phyloP scores from a whole-genome alignment of 2,797 vertebrate genomes.

The Melanogrammus aeglefinus region DNA sequence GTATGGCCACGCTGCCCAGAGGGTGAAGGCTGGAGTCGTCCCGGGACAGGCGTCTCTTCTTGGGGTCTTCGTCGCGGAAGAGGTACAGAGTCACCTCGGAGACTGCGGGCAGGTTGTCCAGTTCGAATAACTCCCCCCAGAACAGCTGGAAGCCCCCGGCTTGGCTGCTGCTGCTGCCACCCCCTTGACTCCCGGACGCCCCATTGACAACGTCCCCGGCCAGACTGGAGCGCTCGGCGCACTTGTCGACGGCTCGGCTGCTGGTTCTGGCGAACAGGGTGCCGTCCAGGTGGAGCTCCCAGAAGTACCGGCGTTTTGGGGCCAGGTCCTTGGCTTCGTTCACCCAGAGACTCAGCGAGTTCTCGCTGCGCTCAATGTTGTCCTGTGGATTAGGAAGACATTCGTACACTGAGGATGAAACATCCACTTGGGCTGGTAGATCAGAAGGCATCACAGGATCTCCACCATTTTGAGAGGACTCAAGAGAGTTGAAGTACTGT shows the following conservation, averaged over 20 bases:
- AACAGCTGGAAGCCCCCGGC: slow-evolving; percentile 77
- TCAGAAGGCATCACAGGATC: background rate
- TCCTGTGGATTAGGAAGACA: slow-evolving; percentile 72
- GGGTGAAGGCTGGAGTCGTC: slow-evolving; percentile 65
- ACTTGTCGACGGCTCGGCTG: slow-evolving; percentile 70
- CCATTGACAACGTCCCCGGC: slow-evolving; percentile 46
- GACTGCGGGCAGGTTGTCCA: slow-evolving; percentile 80
- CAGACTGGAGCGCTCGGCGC: slow-evolving; percentile 49
- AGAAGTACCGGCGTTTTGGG: slow-evolving; percentile 74
- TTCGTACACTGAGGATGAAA: background rate
- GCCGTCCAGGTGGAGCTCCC: slow-evolving; percentile 86
- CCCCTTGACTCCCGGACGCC: slow-evolving; percentile 46
- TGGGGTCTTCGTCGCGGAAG: slow-evolving; percentile 78
- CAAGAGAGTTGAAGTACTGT: background rate
- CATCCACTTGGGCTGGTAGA: background rate
- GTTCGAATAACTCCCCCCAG: slow-evolving; percentile 91
- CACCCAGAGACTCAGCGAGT: slow-evolving; percentile 85
- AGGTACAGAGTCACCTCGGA: slow-evolving; percentile 80
- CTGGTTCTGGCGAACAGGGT: slow-evolving; percentile 83
- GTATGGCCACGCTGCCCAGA: slow-evolving; percentile 77
- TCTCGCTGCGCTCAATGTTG: slow-evolving; percentile 86
- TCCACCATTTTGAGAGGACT: background rate
- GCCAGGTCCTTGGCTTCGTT: slow-evolving; percentile 87
- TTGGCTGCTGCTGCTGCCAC: slow-evolving; percentile 46
- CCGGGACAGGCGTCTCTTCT: slow-evolving; percentile 74